Percentiles rank a stretch among this genome's conserved stretches.
These are phyloP conservation scores for Peromyscus maniculatus DNA, from an alignment of 2,113 vertebrate species.

Conservation along the genomic window DNA sequence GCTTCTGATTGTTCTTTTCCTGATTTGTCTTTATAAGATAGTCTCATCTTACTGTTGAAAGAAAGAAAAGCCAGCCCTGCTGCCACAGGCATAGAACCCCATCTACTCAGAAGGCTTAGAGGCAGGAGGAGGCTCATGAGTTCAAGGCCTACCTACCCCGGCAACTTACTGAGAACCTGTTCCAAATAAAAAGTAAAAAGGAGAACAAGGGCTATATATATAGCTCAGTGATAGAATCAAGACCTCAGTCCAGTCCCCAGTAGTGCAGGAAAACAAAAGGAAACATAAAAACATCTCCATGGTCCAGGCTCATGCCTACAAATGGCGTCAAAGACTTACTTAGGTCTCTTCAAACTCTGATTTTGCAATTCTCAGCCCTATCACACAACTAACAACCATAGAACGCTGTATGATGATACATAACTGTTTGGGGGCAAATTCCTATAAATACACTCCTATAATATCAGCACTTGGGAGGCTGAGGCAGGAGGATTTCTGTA, in stretches of 20 bases:
- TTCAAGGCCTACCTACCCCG: neutral
- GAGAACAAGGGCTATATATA: neutral
- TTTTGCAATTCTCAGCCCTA: neutral
- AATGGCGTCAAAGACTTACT: neutral
- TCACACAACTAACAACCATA: neutral
- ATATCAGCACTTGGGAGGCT: neutral
- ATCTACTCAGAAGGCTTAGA: neutral
- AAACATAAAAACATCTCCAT: neutral
- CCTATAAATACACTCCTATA: neutral
- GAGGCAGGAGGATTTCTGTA: neutral
- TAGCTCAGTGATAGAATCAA: no score
- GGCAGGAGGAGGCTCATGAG: neutral
- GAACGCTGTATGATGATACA: neutral
- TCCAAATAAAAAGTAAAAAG: neutral
- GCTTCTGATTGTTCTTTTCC: neutral
- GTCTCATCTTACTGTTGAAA: neutral
- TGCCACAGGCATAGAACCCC: neutral
- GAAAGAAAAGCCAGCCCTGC: neutral
- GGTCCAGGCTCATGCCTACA: neutral
- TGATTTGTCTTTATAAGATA: neutral
- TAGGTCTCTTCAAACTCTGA: neutral
- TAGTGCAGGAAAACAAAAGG: neutral
- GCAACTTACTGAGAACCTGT: neutral
- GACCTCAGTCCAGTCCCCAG: no score
- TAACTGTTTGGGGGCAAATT: neutral